Base-by-base conservation (phyloP, 2,113 vertebrate genomes). In the Phrynocephalus versicolor region DNA sequence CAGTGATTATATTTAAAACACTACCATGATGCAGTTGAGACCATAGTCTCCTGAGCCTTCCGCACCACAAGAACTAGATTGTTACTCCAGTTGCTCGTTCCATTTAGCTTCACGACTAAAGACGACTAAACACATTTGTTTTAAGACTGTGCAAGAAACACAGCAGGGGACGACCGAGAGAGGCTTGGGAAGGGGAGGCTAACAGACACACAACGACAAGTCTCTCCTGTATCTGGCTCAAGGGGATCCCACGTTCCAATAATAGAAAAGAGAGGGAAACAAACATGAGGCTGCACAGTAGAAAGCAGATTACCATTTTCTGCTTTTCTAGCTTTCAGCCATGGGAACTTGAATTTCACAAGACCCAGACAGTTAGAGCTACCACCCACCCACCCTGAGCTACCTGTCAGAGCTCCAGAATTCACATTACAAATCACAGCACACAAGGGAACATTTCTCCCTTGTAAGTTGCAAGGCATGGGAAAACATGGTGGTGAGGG, bases 361-460 rank as follows among this genome's bases (percentile, higher is more conserved):
- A 72, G 73, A 76, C 45, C 5, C 5, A 51, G 45, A 10, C 45
- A 51, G 5, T 51, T 10, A 51, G 10, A 87, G 39, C 0, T 10
- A 55, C 51, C 14, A 30, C 1, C 72, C 45, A 30, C 21, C 69
- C 76, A 64, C 51, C 70, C 30, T 27, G 88, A 89, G 90, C 87
- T 81, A 79, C 35, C 67, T 85, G 27, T 65, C 1, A 41, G 82
- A n/a, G n/a, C n/a, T n/a, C n/a, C 86, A 1, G 85, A 72, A 73
- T 41, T 91, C 3, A 89, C 87, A 15, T 84, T 87, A 18, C 89
- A 91, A 92, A 90, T 94, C 90, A 88, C 57, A 4, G 87, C 85
- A 80, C 89, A 55, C 19, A 76, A 92, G 89, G 90, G 90, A 82
- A 88, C 18, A 0, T 33, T 85, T 84, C 88, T 92, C 86, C 92